These are phyloP conservation scores for Trachurus trachurus DNA, from an alignment of 2,797 vertebrate species.

Conservation along the genomic window DNA sequence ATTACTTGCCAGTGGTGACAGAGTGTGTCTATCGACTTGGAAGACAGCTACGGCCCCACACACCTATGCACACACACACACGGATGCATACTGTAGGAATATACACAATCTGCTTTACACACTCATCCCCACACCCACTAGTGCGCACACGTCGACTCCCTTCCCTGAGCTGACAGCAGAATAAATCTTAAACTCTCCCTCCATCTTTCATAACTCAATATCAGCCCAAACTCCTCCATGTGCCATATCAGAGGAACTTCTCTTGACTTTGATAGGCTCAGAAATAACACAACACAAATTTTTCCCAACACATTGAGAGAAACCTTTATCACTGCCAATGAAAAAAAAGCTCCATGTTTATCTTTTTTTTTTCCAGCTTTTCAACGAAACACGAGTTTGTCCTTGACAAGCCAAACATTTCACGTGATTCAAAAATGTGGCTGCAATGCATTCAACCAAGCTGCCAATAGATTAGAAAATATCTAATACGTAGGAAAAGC, in stretches of 20 bases:
- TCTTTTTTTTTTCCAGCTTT: conserved; percentile 5
- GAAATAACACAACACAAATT: conserved; percentile 59
- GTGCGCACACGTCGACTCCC: conserved; percentile 23
- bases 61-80: conserved; percentile 34
- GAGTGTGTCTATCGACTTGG: conserved; percentile 77
- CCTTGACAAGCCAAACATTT: not conserved
- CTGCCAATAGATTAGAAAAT: not conserved
- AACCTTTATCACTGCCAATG: conserved; percentile 17
- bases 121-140: conserved; percentile 7
- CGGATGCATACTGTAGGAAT: conserved; percentile 20
- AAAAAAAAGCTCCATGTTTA: not conserved
- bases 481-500: not conserved
- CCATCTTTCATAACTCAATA: conserved; percentile 73
- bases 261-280: conserved; percentile 61
- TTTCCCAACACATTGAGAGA: conserved; percentile 38
- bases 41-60: conserved; percentile 74
- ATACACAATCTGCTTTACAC: conserved; percentile 33
- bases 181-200: conserved; percentile 75
- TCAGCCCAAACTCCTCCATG: conserved; percentile 58
- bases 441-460: not conserved
- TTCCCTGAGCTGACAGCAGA: conserved; percentile 73
- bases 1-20: conserved; percentile 81
- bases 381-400: conserved; percentile 4
- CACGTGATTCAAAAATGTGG: not conserved
- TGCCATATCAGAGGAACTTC: conserved; percentile 57